Evolutionary conservation across 2,888 invertebrate species (phyloP), one percentile per base, ranked within the genome.

Genomic region (Syritta pipiens): DNA sequence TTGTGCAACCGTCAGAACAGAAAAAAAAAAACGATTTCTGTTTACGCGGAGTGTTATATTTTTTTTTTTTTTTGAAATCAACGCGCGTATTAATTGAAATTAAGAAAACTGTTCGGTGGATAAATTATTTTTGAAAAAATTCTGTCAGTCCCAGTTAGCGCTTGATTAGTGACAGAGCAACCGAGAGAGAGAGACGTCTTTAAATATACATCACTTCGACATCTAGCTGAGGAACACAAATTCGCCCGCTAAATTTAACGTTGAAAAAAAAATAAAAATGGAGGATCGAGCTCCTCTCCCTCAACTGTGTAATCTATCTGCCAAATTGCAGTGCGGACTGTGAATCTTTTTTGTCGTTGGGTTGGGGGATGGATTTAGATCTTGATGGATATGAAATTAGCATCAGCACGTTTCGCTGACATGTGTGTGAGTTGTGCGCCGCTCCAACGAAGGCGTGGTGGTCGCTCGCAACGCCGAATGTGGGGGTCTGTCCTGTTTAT

Each of bases 141-240:
- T 10, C 5, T 42, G 22, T 30, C 6, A 22, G 19, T n/a, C 22
- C n/a, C 14, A 74, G 30, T 60, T 46, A 55, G 62, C 48, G 62
- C 53, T 55, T 60, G 55, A 49, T 53, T 60, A 46, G 26, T 49
- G 60, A 35, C 68, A 76, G 19, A 68, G 74, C 22, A 28, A 17
- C 14, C 12, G 37, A 55, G 48, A 14, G 49, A 26, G 35, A 68
- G 42, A 30, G 35, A 24, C n/a, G n/a, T n/a, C n/a, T 51, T 24
- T 22, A 49, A 81, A 82, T 82, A 76, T 81, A 63, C 79, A n/a
- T 62, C 53, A 68, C 63, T 76, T 81, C 81, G 42, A n/a, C n/a
- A n/a, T n/a, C n/a, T n/a, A n/a, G n/a, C n/a, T n/a, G n/a, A n/a
- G n/a, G n/a, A n/a, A n/a, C n/a, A n/a, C n/a, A n/a, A n/a, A n/a